phyloP scores from a whole-genome alignment of 2,113 vertebrate genomes.

The Lepisosteus oculatus region DNA sequence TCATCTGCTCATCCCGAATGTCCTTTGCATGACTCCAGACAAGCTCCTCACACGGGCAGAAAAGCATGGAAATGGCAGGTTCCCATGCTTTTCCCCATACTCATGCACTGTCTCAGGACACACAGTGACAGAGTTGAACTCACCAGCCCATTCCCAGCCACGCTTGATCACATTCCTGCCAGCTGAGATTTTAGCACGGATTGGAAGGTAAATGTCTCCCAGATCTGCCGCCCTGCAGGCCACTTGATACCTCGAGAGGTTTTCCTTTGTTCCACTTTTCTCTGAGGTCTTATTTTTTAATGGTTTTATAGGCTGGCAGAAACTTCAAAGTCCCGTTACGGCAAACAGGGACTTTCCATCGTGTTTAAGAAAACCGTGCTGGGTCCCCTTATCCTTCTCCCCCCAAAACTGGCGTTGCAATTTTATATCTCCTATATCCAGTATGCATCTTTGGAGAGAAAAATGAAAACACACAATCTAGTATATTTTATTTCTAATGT shows the following conservation, averaged over 20 bases:
- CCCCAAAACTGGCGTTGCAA: constrained; percentile 37
- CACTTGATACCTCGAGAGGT: too few relatives aligned
- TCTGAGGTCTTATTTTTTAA: too few relatives aligned
- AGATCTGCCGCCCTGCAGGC: too few relatives aligned
- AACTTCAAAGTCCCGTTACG: too few relatives aligned
- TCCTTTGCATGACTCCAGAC: constrained; percentile 33
- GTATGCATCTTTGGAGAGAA: constrained; percentile 65
- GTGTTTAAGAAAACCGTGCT: too few relatives aligned
- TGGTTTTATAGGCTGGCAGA: too few relatives aligned
- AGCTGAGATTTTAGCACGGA: too few relatives aligned
- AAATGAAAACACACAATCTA: constrained; percentile 64
- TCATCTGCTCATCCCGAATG: constrained; percentile 38
- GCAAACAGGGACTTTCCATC: too few relatives aligned
- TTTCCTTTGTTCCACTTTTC: too few relatives aligned
- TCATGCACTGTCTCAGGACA: not conserved
- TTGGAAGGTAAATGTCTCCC: too few relatives aligned
- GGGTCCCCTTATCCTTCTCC: not conserved
- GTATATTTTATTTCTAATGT: constrained; percentile 65
- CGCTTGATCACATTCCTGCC: constrained; percentile 31
- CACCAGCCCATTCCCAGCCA: not conserved
- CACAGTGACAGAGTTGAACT: too few relatives aligned
- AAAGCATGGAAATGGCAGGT: constrained; percentile 47
- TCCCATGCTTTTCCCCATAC: constrained; percentile 39
- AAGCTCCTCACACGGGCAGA: constrained; percentile 39
- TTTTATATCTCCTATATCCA: constrained; percentile 61